A percentile compares a stretch with the other conserved stretches of the same genome.
These are phyloP conservation scores for Acanthopleura granulata DNA, from an alignment of 2,888 invertebrate genomes.

Conservation along the genomic window DNA sequence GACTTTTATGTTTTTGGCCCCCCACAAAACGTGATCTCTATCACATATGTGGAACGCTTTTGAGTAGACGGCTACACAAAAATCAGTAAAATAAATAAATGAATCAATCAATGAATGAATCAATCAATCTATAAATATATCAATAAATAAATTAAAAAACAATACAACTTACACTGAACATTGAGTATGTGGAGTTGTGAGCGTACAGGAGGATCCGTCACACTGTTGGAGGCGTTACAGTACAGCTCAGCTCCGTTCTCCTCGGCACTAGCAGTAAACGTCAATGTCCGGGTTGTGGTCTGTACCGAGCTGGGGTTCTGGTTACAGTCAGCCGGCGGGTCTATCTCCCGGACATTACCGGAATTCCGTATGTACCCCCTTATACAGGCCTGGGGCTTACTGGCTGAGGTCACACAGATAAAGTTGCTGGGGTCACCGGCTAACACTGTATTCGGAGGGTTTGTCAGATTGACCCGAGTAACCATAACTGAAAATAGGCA, in stretches of 20 bases:
- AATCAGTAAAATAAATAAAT: too few species aligned
- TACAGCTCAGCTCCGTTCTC: background rate
- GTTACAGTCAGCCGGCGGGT: background rate
- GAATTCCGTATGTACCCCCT: background rate
- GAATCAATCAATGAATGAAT: too few species aligned
- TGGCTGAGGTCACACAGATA: background rate
- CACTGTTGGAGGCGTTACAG: background rate
- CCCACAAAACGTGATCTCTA: too few species aligned
- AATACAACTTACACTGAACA: background rate
- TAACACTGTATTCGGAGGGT: background rate
- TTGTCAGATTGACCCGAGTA: background rate
- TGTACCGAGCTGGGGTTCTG: background rate
- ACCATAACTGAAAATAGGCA: background rate
- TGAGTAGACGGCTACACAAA: too few species aligned
- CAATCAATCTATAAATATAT: too few species aligned
- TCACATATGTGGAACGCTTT: too few species aligned
- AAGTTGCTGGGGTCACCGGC: background rate
- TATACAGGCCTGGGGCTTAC: background rate
- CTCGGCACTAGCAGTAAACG: background rate
- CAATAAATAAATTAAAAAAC: background rate
- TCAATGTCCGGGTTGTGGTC: background rate
- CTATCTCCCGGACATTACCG: background rate
- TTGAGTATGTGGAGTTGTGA: background rate
- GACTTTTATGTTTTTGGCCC: too few species aligned
- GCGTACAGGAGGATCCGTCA: background rate